Conservation (phyloP, 2,113 vertebrate species). For the Pantherophis guttatus region DNA sequence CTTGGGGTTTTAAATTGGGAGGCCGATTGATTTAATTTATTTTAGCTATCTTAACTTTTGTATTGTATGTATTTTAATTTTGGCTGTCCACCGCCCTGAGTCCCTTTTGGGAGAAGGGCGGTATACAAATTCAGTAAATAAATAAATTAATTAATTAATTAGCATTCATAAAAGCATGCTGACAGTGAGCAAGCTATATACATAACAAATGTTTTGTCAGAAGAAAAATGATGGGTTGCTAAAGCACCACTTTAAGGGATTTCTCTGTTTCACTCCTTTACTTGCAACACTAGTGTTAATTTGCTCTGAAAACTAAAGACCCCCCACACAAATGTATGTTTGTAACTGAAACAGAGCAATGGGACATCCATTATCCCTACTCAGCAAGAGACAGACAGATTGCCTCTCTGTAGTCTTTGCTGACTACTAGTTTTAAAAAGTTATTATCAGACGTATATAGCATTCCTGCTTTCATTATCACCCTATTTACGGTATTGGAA, state of each 20-base stretch:
- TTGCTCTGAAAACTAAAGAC: slow-evolving; percentile 23
- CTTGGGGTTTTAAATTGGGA: too few species aligned
- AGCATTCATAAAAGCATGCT: background rate
- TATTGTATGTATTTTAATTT: too few species aligned
- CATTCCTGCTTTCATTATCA: background rate
- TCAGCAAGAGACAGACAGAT: background rate
- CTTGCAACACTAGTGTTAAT: background rate
- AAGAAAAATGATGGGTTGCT: background rate
- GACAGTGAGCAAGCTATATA: background rate
- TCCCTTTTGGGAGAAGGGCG: too few species aligned
- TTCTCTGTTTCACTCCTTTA: fast-evolving
- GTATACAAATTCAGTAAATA: too few species aligned
- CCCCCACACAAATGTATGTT: background rate
- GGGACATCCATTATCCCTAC: background rate
- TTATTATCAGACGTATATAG: background rate
- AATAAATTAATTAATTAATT: background rate
- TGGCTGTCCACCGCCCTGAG: too few species aligned
- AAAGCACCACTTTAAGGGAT: background rate
- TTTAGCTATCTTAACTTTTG: too few species aligned
- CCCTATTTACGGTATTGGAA: background rate
- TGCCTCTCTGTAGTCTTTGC: slow-evolving; percentile 17
- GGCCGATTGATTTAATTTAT: too few species aligned
- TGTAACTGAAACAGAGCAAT: background rate
- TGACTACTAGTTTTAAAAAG: slow-evolving; percentile 8
- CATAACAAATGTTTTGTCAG: background rate